These are phyloP conservation scores for Microchrysa polita DNA, from an alignment of 2,888 invertebrate genomes.

Conservation along the genomic window DNA sequence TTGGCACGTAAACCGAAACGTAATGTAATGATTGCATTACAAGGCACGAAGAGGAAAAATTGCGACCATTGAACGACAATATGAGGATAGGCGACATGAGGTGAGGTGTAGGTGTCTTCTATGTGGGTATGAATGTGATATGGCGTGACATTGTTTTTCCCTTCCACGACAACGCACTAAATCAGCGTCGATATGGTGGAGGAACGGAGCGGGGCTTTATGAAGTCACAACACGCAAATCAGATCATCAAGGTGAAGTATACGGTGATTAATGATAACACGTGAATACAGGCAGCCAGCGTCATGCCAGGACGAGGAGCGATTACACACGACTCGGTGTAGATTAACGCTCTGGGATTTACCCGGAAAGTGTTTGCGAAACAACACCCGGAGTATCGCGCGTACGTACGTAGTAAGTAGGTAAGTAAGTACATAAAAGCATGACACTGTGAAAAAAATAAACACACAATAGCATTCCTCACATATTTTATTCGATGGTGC, in stretches of 20 bases:
- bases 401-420: no score
- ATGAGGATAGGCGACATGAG: conserved; percentile 9
- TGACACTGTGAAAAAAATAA: neutral
- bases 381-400: no score
- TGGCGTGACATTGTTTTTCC: conserved; percentile 34
- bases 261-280: conserved; percentile 41
- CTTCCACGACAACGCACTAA: neutral
- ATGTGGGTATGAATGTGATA: no score
- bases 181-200: neutral
- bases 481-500: no score
- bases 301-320: conserved; percentile 33
- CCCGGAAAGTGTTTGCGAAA: conserved; percentile 2
- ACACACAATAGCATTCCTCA: no score
- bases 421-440: neutral
- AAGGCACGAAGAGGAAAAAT: conserved; percentile 30
- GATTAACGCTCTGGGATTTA: conserved; percentile 33
- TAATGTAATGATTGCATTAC: conserved; percentile 40
- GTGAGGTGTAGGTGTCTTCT: conserved; percentile 14
- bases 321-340: conserved; percentile 31
- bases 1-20: conserved; percentile 40
- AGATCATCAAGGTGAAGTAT: conserved; percentile 40
- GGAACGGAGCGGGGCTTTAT: neutral
- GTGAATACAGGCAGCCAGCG: conserved; percentile 26
- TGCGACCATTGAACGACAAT: conserved; percentile 12
- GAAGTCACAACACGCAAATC: conserved; percentile 42